Evolutionary conservation across 2,888 invertebrate genomes (phyloP).

Genomic region (Seira ritae): DNA sequence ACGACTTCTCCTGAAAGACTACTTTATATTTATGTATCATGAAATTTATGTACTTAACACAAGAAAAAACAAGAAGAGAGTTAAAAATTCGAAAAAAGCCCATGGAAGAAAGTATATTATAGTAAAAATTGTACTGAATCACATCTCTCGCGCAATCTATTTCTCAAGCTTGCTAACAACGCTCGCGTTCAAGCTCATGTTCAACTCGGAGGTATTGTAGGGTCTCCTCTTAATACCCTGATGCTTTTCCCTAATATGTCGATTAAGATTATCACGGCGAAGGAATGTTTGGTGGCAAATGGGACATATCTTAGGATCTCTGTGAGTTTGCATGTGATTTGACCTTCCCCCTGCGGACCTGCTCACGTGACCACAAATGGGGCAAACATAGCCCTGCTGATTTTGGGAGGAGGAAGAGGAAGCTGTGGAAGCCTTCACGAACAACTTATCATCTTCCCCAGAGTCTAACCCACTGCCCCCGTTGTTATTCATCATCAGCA

Average conservation of each 20-base stretch:
- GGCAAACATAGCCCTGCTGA: constrained; percentile 50
- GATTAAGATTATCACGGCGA: constrained; percentile 55
- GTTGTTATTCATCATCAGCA: constrained; percentile 37
- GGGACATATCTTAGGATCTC: constrained; percentile 62
- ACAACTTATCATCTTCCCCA: constrained; percentile 41
- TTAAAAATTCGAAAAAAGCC: too few species aligned
- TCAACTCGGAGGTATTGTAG: neutral
- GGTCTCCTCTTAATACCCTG: constrained; percentile 34
- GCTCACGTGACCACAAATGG: constrained; percentile 55
- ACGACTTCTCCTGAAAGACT: too few species aligned
- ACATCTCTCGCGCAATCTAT: too few species aligned
- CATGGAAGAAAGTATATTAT: too few species aligned
- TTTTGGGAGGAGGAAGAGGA: constrained; percentile 4
- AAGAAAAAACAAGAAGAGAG: too few species aligned
- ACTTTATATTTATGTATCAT: too few species aligned
- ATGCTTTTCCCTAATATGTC: constrained; percentile 63
- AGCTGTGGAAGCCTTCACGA: neutral
- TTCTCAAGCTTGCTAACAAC: too few species aligned
- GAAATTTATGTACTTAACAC: too few species aligned
- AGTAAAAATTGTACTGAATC: too few species aligned
- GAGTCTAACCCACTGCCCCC: constrained; percentile 52
- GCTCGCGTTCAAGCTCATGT: too few species aligned
- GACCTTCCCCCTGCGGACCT: constrained; percentile 56
- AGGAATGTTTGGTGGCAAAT: constrained; percentile 58
- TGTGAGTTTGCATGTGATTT: constrained; percentile 61